These are phyloP conservation scores for Phocides pigmalion DNA, from an alignment of 1,140 invertebrate genomes.

Conservation along the genomic window DNA sequence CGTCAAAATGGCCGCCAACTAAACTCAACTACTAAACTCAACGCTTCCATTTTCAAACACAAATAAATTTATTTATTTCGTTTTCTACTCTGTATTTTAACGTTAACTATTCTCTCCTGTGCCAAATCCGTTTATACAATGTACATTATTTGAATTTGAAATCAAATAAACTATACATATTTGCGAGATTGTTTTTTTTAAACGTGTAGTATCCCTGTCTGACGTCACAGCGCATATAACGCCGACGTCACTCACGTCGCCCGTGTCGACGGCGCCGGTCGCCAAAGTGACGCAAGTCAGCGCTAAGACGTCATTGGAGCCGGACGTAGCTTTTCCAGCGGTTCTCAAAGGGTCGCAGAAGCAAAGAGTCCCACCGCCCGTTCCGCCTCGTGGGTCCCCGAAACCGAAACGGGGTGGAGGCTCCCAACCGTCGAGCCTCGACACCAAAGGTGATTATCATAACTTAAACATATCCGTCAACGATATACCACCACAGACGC, in stretches of 20 bases:
- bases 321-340: slow-evolving; percentile 86
- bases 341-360: slow-evolving; percentile 89
- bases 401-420: slow-evolving; percentile 84
- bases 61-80: slow-evolving; percentile 61
- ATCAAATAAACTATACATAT: slow-evolving; percentile 70
- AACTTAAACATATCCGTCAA: slow-evolving; percentile 65
- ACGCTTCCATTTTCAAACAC: slow-evolving; percentile 66
- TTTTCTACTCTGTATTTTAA: slow-evolving; percentile 44
- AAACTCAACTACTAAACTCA: slow-evolving; percentile 43
- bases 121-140: slow-evolving; percentile 70
- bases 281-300: slow-evolving; percentile 75
- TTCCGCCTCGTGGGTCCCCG: slow-evolving; percentile 91
- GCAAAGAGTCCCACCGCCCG: slow-evolving; percentile 90
- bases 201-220: slow-evolving; percentile 70
- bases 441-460: slow-evolving; percentile 81
- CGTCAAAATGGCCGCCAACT: slow-evolving; percentile 38
- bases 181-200: slow-evolving; percentile 61
- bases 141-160: slow-evolving; percentile 49
- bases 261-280: slow-evolving; percentile 73
- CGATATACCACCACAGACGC: slow-evolving; percentile 64
- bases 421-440: slow-evolving; percentile 63
- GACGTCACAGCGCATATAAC: slow-evolving; percentile 83
- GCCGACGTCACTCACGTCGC: slow-evolving; percentile 83
- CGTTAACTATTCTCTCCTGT: slow-evolving; percentile 47
- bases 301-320: slow-evolving; percentile 63